These are phyloP conservation scores for Leptobrachium ailaonicum DNA, from an alignment of 2,113 vertebrate genomes.

Conservation along the genomic window DNA sequence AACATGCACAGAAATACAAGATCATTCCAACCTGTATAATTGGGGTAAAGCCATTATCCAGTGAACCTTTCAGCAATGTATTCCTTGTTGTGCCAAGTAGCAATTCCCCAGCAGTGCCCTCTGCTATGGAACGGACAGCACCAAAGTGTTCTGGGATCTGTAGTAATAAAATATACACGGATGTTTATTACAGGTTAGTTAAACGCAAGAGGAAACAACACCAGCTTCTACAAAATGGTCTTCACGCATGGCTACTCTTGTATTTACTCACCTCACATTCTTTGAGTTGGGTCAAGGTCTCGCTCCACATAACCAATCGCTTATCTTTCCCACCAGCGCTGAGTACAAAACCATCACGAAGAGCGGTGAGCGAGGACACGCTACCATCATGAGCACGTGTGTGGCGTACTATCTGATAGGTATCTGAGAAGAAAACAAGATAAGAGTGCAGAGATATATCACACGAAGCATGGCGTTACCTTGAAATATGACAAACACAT, in stretches of 20 bases:
- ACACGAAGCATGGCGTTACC: too few species aligned
- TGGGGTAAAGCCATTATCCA: slow-evolving; percentile 79
- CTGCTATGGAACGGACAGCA: slow-evolving; percentile 81
- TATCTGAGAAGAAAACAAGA: slow-evolving; percentile 66
- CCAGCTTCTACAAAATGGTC: background rate
- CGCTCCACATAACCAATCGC: slow-evolving; percentile 83
- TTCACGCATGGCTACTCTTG: too few species aligned
- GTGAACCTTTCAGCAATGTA: slow-evolving; percentile 78
- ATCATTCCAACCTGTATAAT: slow-evolving; percentile 77
- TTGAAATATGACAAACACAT: too few species aligned
- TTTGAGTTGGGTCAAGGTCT: slow-evolving; percentile 74
- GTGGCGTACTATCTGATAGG: slow-evolving; percentile 86
- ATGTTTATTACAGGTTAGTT: too few species aligned
- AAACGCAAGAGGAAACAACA: too few species aligned
- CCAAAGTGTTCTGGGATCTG: slow-evolving; percentile 86
- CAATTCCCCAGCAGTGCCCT: slow-evolving; percentile 77
- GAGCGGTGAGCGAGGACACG: slow-evolving; percentile 81
- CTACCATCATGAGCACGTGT: slow-evolving; percentile 88
- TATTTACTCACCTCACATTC: slow-evolving; percentile 80
- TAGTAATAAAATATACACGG: too few species aligned
- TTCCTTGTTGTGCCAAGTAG: slow-evolving; percentile 87
- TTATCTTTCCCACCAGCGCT: slow-evolving; percentile 90
- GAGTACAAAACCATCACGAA: slow-evolving; percentile 78
- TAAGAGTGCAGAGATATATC: too few species aligned
- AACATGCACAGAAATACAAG: too few species aligned